Percentiles rank a stretch among this genome's conserved stretches.
phyloP scores from a whole-genome alignment of 2,888 invertebrate genomes.

The Drosophila algonquin region DNA sequence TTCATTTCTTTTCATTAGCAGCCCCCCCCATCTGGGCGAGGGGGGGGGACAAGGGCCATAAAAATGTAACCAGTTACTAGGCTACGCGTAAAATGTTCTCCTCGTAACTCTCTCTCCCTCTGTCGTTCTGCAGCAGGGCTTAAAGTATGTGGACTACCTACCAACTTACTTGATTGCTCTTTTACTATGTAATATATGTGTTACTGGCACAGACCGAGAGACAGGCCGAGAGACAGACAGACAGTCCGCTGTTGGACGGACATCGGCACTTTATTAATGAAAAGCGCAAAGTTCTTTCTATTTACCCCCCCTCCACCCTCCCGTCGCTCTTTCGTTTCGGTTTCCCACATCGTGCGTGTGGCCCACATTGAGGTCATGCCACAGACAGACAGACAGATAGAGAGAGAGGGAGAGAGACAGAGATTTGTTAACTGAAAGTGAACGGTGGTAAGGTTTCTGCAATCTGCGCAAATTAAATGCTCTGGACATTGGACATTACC shows the following conservation, averaged over 20 bases:
- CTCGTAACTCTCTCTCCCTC: slow-evolving; percentile 48
- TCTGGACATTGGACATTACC: slow-evolving; percentile 20
- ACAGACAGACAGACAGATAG: background rate
- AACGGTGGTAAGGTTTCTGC: slow-evolving; percentile 37
- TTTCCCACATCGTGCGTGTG: slow-evolving; percentile 54
- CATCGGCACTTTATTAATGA: slow-evolving; percentile 71
- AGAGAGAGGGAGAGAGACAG: slow-evolving; percentile 6
- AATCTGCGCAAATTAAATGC: slow-evolving; percentile 49
- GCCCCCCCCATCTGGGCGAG: slow-evolving; percentile 56
- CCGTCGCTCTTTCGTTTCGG: slow-evolving; percentile 14
- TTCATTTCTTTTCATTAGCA: slow-evolving; percentile 77
- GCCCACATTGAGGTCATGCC: slow-evolving; percentile 56
- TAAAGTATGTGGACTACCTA: slow-evolving; percentile 5
- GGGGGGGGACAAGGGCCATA: slow-evolving; percentile 60
- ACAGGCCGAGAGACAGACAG: slow-evolving; percentile 6
- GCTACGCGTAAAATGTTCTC: slow-evolving; percentile 53
- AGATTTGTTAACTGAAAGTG: slow-evolving; percentile 46
- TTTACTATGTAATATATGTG: slow-evolving; percentile 61
- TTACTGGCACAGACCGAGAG: slow-evolving; percentile 53
- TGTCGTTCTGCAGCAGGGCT: background rate
- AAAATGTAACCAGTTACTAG: slow-evolving; percentile 72
- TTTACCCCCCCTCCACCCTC: slow-evolving; percentile 11
- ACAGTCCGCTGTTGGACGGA: slow-evolving; percentile 22
- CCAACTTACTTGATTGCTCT: slow-evolving; percentile 39
- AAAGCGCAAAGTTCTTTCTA: slow-evolving; percentile 62